Percentiles rank a stretch among this genome's conserved stretches.
phyloP scores from a whole-genome alignment of 2,888 invertebrate species.

The Deladenus siricidicola region DNA sequence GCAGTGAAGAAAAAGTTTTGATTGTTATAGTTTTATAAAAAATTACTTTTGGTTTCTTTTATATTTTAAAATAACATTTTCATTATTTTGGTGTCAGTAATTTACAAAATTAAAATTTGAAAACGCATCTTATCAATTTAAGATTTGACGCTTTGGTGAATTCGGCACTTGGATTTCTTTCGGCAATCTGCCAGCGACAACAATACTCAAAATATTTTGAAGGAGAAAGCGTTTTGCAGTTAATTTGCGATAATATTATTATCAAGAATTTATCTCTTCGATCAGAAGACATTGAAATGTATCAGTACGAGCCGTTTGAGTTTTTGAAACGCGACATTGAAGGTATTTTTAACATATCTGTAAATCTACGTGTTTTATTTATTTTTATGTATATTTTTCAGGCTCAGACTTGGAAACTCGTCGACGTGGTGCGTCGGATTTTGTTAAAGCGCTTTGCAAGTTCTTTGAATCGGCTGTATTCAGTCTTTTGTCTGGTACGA shows the following conservation, averaged over 20 bases:
- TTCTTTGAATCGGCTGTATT: slow-evolving; percentile 66
- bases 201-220: slow-evolving; percentile 82
- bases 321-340: slow-evolving; percentile 91
- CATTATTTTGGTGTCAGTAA: background rate
- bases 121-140: background rate
- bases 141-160: slow-evolving; percentile 65
- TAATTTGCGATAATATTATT: slow-evolving; percentile 83
- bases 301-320: slow-evolving; percentile 96
- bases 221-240: slow-evolving; percentile 44
- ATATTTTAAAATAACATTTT: background rate
- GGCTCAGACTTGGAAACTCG: slow-evolving; percentile 79
- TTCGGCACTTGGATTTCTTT: slow-evolving; percentile 85
- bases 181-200: slow-evolving; percentile 82
- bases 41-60: background rate
- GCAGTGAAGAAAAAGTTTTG: no score
- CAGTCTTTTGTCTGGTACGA: slow-evolving; percentile 23
- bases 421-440: slow-evolving; percentile 87
- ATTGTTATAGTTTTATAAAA: background rate
- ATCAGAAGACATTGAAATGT: slow-evolving; percentile 85
- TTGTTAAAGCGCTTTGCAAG: slow-evolving; percentile 79
- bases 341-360: slow-evolving; percentile 61
- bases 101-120: no score
- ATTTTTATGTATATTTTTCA: slow-evolving; percentile 5
- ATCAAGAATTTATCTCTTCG: slow-evolving; percentile 96
- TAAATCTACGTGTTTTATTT: background rate